phyloP scores from a whole-genome alignment of 2,888 invertebrate species.

The Caenorhabditis doughertyi region DNA sequence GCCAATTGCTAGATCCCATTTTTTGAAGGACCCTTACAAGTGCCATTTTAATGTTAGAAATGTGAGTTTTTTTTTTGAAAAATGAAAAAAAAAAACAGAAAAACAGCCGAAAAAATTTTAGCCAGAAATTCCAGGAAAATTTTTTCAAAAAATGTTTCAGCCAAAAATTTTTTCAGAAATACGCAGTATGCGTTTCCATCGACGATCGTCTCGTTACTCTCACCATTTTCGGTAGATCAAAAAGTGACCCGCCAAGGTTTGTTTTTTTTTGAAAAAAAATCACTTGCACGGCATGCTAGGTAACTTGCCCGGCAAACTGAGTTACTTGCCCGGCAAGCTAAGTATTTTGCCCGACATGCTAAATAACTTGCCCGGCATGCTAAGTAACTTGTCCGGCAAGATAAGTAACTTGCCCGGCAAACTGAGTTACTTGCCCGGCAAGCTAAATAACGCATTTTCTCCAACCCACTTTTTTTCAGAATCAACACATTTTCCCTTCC shows the following conservation, averaged over 20 bases:
- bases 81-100: not conserved
- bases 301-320: too few species aligned
- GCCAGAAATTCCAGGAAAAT: too few species aligned
- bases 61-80: not conserved
- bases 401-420: too few species aligned
- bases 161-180: conserved; percentile 6
- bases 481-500: conserved; percentile 25
- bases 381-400: too few species aligned
- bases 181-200: conserved; percentile 9
- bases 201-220: not conserved
- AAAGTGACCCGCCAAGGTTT: too few species aligned
- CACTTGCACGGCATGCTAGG: too few species aligned
- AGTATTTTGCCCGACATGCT: too few species aligned
- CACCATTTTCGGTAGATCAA: not conserved
- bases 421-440: too few species aligned
- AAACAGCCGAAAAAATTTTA: not conserved
- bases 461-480: conserved; percentile 7
- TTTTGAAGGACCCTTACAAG: conserved; percentile 3
- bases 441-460: not conserved
- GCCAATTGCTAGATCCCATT: not conserved
- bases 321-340: too few species aligned
- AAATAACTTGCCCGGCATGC: too few species aligned
- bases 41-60: conserved; percentile 29
- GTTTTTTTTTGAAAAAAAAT: not conserved
- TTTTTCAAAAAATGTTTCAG: too few species aligned